phyloP scores from a whole-genome alignment of 1,140 invertebrate species.

The Xylocopa sonorina region DNA sequence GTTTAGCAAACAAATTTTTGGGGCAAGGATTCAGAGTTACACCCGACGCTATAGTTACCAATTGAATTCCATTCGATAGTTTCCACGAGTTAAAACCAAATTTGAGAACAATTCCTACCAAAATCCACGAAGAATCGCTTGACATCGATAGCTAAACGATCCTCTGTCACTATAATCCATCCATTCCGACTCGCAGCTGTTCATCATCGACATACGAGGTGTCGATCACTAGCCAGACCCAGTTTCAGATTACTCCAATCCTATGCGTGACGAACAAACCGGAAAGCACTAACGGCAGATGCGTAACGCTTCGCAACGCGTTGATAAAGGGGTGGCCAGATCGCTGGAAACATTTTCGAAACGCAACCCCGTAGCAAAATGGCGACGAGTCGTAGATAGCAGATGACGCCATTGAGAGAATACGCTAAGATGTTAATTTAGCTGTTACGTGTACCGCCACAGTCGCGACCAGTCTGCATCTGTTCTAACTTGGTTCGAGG shows the following conservation, averaged over 20 bases:
- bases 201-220: not conserved
- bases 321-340: not conserved
- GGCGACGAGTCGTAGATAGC: slow-evolving; percentile 74
- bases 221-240: not conserved
- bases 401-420: slow-evolving; percentile 79
- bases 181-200: not conserved
- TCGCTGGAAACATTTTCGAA: slow-evolving; percentile 63
- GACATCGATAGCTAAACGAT: too few relatives aligned
- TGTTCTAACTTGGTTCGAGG: not conserved
- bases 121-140: too few relatives aligned
- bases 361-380: slow-evolving; percentile 34
- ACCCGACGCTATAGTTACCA: too few relatives aligned
- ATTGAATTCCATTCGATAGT: too few relatives aligned
- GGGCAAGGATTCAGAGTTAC: too few relatives aligned
- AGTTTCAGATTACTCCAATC: not conserved
- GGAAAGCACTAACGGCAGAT: slow-evolving; percentile 7
- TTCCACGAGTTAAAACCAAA: too few relatives aligned
- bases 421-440: slow-evolving; percentile 80
- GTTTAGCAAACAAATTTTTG: not conserved
- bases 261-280: not conserved
- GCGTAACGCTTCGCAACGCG: not conserved
- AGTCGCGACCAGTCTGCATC: slow-evolving; percentile 22
- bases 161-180: too few relatives aligned
- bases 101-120: too few relatives aligned
- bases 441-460: slow-evolving; percentile 77